Evolutionary conservation across 2,113 vertebrate genomes (phyloP), one percentile per base, ranked within the genome.

Genomic region (Passer domesticus): DNA sequence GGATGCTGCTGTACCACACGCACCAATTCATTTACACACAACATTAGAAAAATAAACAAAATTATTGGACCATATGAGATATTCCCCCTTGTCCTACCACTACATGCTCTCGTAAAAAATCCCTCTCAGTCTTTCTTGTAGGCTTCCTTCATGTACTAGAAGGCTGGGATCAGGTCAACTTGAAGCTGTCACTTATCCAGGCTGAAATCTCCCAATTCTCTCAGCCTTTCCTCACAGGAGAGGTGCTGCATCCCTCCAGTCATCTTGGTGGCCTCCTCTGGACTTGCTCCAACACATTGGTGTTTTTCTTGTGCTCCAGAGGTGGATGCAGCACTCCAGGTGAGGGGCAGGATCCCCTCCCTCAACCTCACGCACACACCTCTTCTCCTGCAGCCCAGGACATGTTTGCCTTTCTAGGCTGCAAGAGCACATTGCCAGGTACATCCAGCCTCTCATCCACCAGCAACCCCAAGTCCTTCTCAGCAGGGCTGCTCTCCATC

Each of bases 31-130:
- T 85, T 83, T 78, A 70, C 46, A 83, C 39, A 59, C 4, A 31
- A 27, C 23, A 44, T 63, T 59, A 86, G 52, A 66, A 90, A 94
- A 94, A 70, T 37, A 83, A 90, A 69, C 22, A 17, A 35, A 89
- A 41, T 79, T 75, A 60, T 37, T 66, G 35, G 69, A 82, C 60
- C 0, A 0, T 35, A 47, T 23, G 12, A 67, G 31, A 58, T 37
- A 63, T 11, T 77, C 10, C 15, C 30, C 35, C 35, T 77, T 77
- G 27, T 33, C 49, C 56, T 50, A 37, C 30, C 41, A 37, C 49
- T 49, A 8, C 6, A 22, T 33, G 31, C 19, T 33, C 41, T 17
- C 50, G 49, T 37, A 44, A 50, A 43, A 77, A 33, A 49, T 56
- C 6, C 9, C 7, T 55, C 28, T 47, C 24, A 27, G 23, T 77